A percentile compares a stretch with the other conserved stretches of the same genome.
Evolutionary conservation across 1,140 invertebrate species (phyloP).

Genomic region (Leptinotarsa undecemlineata): DNA sequence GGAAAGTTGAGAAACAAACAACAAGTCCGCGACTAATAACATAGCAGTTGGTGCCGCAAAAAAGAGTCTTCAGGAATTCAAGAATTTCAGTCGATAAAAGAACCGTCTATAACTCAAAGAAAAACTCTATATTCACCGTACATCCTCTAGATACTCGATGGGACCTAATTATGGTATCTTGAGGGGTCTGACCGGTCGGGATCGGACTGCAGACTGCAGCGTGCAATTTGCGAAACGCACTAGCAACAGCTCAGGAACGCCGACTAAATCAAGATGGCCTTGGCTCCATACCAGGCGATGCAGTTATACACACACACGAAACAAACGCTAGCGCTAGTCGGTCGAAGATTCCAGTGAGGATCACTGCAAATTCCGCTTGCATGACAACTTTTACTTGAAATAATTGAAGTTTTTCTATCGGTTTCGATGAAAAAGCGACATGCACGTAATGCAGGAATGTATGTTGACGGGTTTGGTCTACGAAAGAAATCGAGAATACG

Average conservation of each 20-base stretch:
- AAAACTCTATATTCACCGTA: no score
- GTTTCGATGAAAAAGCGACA: constrained; percentile 7
- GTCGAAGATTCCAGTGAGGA: constrained; percentile 12
- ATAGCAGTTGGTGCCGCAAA: no score
- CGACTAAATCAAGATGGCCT: constrained; percentile 30
- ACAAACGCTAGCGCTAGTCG: constrained; percentile 6
- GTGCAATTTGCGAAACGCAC: constrained; percentile 20
- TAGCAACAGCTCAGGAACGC: constrained; percentile 15
- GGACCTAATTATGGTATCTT: constrained; percentile 9
- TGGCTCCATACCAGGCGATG: constrained; percentile 29
- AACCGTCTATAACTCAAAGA: no score
- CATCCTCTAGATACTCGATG: neutral
- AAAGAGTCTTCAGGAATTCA: no score
- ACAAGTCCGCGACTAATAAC: no score
- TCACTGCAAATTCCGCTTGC: constrained; percentile 22
- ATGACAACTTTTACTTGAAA: constrained; percentile 23
- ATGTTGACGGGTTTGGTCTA: neutral
- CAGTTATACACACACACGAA: constrained; percentile 20
- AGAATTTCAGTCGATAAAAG: no score
- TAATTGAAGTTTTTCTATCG: constrained; percentile 14
- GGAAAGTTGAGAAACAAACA: no score
- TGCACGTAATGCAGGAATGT: neutral
- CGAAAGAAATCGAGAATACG: no score
- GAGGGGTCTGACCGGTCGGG: neutral
- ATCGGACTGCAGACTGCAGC: constrained; percentile 4